These are phyloP conservation scores for Neotoma lepida DNA, from an alignment of 2,113 vertebrate species.

Conservation along the genomic window DNA sequence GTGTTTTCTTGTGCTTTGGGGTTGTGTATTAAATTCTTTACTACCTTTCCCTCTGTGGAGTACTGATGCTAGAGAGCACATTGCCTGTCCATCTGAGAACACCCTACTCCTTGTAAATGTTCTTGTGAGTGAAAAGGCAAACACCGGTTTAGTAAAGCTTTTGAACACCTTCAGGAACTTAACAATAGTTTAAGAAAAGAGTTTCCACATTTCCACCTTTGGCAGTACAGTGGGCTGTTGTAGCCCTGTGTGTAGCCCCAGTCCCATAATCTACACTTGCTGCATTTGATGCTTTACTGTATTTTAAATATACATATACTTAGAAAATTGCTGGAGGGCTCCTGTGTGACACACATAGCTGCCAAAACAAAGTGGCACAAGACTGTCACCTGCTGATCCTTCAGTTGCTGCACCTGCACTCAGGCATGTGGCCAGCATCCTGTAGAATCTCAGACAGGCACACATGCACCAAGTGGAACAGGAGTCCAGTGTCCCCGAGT, in stretches of 20 bases:
- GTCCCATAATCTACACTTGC: background rate
- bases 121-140: background rate
- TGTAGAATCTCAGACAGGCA: background rate
- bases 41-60: background rate
- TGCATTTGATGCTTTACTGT: background rate
- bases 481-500: background rate
- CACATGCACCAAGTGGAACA: background rate
- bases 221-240: too few species aligned
- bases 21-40: rapidly evolving
- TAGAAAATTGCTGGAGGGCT: background rate
- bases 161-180: background rate
- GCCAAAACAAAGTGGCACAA: background rate
- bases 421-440: background rate
- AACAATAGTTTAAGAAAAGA: background rate
- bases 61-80: too few species aligned
- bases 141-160: background rate
- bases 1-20: background rate
- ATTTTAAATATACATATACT: background rate
- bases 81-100: background rate
- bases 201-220: background rate
- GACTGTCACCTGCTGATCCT: background rate
- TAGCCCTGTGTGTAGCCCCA: rapidly evolving
- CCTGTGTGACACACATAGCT: background rate
- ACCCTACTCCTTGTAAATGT: background rate
- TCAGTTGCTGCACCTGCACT: background rate